Evolutionary conservation across 35 echinoderm and acorn worm species (phyloP).

Genomic region (Hemicentrotus pulcherrimus): DNA sequence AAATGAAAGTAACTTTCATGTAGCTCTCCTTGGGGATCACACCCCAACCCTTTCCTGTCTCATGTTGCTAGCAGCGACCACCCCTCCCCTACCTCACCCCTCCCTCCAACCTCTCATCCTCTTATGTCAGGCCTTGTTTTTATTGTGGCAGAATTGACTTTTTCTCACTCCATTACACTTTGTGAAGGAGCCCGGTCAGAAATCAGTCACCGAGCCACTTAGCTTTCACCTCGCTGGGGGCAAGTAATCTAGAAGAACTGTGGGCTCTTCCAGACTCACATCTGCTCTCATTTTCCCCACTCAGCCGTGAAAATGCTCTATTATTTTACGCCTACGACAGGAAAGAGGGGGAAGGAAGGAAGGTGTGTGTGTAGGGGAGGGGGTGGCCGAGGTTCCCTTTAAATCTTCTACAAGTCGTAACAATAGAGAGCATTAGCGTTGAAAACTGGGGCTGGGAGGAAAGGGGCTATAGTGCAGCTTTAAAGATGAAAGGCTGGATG

Average conservation of each 20-base stretch:
- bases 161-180: slow-evolving; percentile 56
- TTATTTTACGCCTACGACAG: not conserved
- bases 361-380: not conserved
- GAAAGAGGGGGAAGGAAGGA: slow-evolving; percentile 13
- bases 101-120: not conserved
- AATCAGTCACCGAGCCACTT: slow-evolving; percentile 54
- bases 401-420: not conserved
- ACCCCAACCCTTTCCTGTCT: not conserved
- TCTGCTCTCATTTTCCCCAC: slow-evolving; percentile 42
- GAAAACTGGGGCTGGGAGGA: not conserved
- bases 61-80: not conserved
- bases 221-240: slow-evolving; percentile 51
- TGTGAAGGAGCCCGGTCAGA: slow-evolving; percentile 35
- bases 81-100: not conserved
- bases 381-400: not conserved
- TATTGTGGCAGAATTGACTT: slow-evolving; percentile 53
- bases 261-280: slow-evolving; percentile 24
- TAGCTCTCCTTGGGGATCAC: not conserved
- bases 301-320: slow-evolving; percentile 49
- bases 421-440: slow-evolving; percentile 33
- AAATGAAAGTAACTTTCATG: too few species aligned
- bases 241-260: slow-evolving; percentile 53
- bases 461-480: not conserved
- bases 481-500: not conserved
- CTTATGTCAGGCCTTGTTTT: slow-evolving; percentile 38